A percentile compares a stretch with the other conserved stretches of the same genome.
Evolutionary conservation across 92 coral and sea anemone genomes (phyloP).

Genomic region (Desmophyllum pertusum): DNA sequence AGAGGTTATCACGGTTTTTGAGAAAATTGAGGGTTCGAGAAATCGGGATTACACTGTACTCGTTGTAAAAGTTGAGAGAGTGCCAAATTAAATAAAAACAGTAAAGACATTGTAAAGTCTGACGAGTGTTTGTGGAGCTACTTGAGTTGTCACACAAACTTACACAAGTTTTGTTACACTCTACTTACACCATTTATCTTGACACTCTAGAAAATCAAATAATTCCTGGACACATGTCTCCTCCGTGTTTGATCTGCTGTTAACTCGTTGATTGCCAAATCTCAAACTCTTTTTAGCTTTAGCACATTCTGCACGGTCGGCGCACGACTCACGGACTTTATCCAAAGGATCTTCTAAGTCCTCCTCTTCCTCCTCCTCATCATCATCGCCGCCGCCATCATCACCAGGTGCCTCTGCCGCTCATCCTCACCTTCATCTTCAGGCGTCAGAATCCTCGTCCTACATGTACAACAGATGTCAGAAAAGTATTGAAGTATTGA

Average conservation of each 20-base stretch:
- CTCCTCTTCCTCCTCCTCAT: conserved; percentile 96
- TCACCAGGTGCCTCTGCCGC: conserved; percentile 47
- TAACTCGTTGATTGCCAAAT: conserved; percentile 82
- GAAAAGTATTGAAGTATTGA: too few species aligned
- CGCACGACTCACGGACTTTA: conserved; percentile 75
- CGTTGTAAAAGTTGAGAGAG: too few species aligned
- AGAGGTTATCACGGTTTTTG: too few species aligned
- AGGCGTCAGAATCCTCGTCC: conserved; percentile 64
- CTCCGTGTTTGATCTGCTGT: conserved; percentile 79
- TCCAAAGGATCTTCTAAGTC: conserved; percentile 93
- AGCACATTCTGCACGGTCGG: conserved; percentile 69
- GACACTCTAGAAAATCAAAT: conserved; percentile 93
- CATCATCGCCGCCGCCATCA: conserved; percentile 76
- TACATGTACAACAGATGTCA: neutral
- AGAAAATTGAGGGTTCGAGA: too few species aligned
- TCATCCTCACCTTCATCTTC: conserved; percentile 75
- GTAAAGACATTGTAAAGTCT: too few species aligned
- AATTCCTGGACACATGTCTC: conserved; percentile 96
- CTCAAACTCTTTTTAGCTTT: conserved; percentile 68
- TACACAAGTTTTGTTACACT: neutral
- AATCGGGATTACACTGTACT: too few species aligned
- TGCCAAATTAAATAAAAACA: too few species aligned
- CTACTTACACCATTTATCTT: conserved; percentile 96
- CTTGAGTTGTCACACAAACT: neutral
- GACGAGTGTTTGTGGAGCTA: too few species aligned